Evolutionary conservation across 2,888 invertebrate genomes (phyloP), one percentile per base, ranked within the genome.

Genomic region (Lycophotia porphyrea): DNA sequence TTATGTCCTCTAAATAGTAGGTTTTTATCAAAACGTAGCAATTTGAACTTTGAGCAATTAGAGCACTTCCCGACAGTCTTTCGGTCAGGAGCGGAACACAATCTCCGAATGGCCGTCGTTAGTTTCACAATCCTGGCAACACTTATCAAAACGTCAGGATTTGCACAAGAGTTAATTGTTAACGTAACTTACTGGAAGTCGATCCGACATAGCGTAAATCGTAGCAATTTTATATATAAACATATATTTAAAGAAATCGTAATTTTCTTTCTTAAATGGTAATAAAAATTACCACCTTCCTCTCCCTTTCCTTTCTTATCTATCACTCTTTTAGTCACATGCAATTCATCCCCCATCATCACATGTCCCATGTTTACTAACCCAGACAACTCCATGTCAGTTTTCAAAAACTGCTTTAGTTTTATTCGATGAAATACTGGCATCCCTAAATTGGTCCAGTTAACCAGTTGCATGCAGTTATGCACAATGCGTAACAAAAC

Each of bases 361-460:
- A 21, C 1, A 47, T 21, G 21, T 47, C 44, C 18, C n/a, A n/a
- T n/a, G n/a, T n/a, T n/a, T 42, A 42, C 2, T 1, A 42, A 13
- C 42, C 3, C 2, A 42, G 42, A 13, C 42, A 13, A 42, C 42
- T 42, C 39, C 42, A 42, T 42, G 42, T 42, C 47, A 13, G 11
- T n/a, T n/a, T n/a, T n/a, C 8, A n/a, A n/a, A n/a, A 52, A 52
- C 52, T n/a, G 11, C 52, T n/a, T 52, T 13, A 52, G n/a, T n/a
- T 13, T 1, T 55, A 27, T n/a, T 15, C 0, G 0, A 21, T 11
- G 13, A 34, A 44, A 65, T 7, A 69, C n/a, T 72, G 39, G 8
- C 80, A 81, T 5, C 80, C 80, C 71, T 80, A 7, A 1, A 31
- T 1, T 58, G 24, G 9, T 61, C 36, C 36, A 61, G 34, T 55